These are phyloP conservation scores for Chaenogobius annularis DNA, from an alignment of 2,113 vertebrate genomes.

Conservation along the genomic window DNA sequence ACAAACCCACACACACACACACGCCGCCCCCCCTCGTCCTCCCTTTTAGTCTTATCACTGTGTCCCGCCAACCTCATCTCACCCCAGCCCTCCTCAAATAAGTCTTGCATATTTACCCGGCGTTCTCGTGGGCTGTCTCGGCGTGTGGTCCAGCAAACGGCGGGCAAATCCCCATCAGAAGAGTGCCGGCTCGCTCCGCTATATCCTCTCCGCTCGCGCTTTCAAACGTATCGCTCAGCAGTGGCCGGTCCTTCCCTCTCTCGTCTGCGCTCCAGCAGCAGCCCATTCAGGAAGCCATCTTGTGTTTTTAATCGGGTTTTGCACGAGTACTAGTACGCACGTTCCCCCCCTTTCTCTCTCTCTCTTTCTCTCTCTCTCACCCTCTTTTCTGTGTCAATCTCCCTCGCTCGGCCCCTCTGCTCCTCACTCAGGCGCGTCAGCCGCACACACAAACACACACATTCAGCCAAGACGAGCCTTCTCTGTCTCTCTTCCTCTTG, in stretches of 20 bases:
- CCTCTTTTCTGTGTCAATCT: conserved; percentile 30
- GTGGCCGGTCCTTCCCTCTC: conserved; percentile 37
- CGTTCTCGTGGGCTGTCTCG: conserved; percentile 70
- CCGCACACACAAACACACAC: conserved; percentile 45
- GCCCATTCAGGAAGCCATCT: conserved; percentile 85
- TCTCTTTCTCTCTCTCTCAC: conserved; percentile 30
- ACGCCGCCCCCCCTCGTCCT: conserved; percentile 19
- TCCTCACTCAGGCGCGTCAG: conserved; percentile 19
- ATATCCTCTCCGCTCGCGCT: conserved; percentile 57
- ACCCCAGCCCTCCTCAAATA: conserved; percentile 58
- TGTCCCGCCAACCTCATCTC: conserved; percentile 39
- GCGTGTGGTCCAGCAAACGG: conserved; percentile 64
- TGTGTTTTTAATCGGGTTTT: conserved; percentile 82
- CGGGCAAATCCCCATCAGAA: conserved; percentile 78
- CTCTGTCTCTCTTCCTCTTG: conserved; percentile 65
- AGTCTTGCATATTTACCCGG: conserved; percentile 81
- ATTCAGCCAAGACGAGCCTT: conserved; percentile 23
- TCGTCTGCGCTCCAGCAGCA: conserved; percentile 54
- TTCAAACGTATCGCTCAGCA: conserved; percentile 49
- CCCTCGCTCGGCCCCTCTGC: conserved; percentile 37
- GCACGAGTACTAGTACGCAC: conserved; percentile 75
- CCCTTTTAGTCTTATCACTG: background rate
- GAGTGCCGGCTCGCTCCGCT: conserved; percentile 53
- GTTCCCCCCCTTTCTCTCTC: conserved; percentile 56
- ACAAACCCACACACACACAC: background rate